Evolutionary conservation across 1,140 invertebrate genomes (phyloP), one percentile per base, ranked within the genome.

Genomic region (Belonocnema kinseyi): DNA sequence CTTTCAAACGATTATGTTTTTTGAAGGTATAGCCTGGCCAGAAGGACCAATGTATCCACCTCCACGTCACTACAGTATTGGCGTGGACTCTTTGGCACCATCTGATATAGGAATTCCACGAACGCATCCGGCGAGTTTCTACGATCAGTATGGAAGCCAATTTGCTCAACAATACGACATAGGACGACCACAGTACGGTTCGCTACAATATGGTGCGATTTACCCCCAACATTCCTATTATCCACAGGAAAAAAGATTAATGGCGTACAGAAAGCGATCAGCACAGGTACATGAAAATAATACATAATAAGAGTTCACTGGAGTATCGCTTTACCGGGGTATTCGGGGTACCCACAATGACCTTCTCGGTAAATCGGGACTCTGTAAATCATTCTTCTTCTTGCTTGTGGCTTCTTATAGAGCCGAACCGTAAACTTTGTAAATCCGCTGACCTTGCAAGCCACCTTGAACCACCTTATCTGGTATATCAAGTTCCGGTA

Each of bases 171-270:
- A 88, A 50, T 89, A 87, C 72, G 88, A 87, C 0, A 12, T 50
- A 4, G 50, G 52, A 0, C 76, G 50, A n/a, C 58, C 84, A 14
- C 88, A 85, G 21, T 89, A 88, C 54, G 83, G 80, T n/a, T 74
- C 33, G 21, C 78, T 86, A 11, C 84, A 86, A 14, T 88, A 87
- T 19, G 83, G 83, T 3, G 52, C 85, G 11, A 72, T 86, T 46
- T 88, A 88, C 75, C 80, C 85, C 10, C 58, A 85, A 19, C 80
- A 80, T 33, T 66, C 75, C n/a, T 88, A 88, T 53, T 88, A 88
- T 56, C 82, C 78, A 7, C 86, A 83, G 0, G 88, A 90, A 53
- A 89, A 89, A 56, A 86, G 88, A 78, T 90, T 86, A 56, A 85
- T 89, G 77, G 78, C 89, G 8, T 66, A 86, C 10, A 87, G 84